Base-by-base conservation (phyloP, 1,140 invertebrate species). In the Zaprionus ornatus region DNA sequence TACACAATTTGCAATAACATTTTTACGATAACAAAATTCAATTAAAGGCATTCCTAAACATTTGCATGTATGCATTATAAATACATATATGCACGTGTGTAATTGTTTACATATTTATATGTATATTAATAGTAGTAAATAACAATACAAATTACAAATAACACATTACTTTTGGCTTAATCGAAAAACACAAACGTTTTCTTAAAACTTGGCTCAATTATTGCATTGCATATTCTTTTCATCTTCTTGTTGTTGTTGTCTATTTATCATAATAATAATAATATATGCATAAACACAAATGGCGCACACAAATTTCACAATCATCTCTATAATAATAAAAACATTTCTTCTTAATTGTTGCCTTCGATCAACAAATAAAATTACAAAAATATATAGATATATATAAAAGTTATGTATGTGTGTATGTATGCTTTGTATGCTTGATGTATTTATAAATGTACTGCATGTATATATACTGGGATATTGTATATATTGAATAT, bases 91-190 rank as follows among this genome's bases (percentile, higher is more conserved):
- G 74, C 72, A 74, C 64, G 66, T 69, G 70, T 71, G 68, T 63
- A 68, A 70, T 77, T 77, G 29, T 65, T 60, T 65, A 70, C 23
- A 66, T 66, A 60, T 65, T 29, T 52, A 65, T 69, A 75, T 68
- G 50, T 74, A 63, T 77, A 79, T 55, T 80, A 80, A 87, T 86
- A 87, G 77, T 90, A 90, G 79, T 84, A 88, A 90, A 90, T 90
- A 90, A 90, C 85, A 90, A 90, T 90, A 90, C 81, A 90, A 90
- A 90, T 90, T 90, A 90, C 85, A 90, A 85, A 85, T 90, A 90
- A 90, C 86, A 88, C 85, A 87, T 88, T 87, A 90, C 79, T 80
- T 88, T 88, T 88, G 84, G 84, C 85, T 88, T 88, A 83, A 88
- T 88, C 84, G 70, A 85, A 73, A 45, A 62, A 74, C 76, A 84